Conservation (phyloP, 2,888 invertebrate genomes). For the Reticulitermes lucifugus region DNA sequence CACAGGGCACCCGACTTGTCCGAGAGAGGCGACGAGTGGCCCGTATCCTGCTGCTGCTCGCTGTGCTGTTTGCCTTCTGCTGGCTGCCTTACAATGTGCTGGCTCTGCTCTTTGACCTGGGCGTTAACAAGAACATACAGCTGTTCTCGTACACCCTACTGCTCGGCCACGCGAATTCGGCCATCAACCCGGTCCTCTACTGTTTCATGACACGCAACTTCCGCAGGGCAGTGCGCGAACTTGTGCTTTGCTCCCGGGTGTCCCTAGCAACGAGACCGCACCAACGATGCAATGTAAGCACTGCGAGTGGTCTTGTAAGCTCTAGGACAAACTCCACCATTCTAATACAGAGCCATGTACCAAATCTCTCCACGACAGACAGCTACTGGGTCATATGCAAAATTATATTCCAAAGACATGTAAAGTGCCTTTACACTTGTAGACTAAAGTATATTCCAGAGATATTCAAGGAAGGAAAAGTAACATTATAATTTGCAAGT, state of each 20-base stretch:
- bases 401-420: too few relatives aligned
- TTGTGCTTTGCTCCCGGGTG: constrained; percentile 57
- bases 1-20: constrained; percentile 65
- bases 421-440: too few relatives aligned
- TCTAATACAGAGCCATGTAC: background rate
- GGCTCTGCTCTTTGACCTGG: constrained; percentile 71
- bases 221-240: constrained; percentile 73
- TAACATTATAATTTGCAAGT: too few relatives aligned
- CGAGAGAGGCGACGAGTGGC: constrained; percentile 80
- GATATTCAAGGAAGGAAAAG: too few relatives aligned
- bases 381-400: too few relatives aligned
- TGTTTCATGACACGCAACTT: constrained; percentile 81
- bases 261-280: constrained; percentile 54
- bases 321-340: background rate
- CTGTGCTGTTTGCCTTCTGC: constrained; percentile 80
- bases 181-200: constrained; percentile 81
- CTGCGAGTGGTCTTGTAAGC: background rate
- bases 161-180: constrained; percentile 81
- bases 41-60: constrained; percentile 78
- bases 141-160: constrained; percentile 74
- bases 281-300: constrained; percentile 59
- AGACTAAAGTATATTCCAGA: too few relatives aligned
- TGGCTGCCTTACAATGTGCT: constrained; percentile 84
- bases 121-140: constrained; percentile 34
- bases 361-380: too few relatives aligned